Evolutionary conservation across 2,113 vertebrate species (phyloP).

Genomic region (Pachycephala philippinensis): DNA sequence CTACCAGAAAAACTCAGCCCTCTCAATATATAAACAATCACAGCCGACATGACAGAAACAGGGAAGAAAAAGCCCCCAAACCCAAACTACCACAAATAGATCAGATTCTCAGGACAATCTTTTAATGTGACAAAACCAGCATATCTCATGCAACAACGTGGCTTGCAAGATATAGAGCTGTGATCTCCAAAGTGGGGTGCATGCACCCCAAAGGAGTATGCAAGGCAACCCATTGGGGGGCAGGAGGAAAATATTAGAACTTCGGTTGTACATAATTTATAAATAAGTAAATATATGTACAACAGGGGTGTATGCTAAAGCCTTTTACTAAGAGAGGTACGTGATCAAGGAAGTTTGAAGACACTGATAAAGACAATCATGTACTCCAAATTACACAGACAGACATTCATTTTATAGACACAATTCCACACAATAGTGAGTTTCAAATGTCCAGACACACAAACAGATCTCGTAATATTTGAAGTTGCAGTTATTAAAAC

Average conservation of each 20-base stretch:
- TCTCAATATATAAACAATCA: not conserved
- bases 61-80: not conserved
- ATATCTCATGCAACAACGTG: not conserved
- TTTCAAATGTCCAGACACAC: not conserved
- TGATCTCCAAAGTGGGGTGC: not conserved
- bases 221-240: fast-evolving
- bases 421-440: not conserved
- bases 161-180: not conserved
- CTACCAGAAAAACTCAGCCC: not conserved
- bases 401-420: not conserved
- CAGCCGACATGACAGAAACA: not conserved
- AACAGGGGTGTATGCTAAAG: not conserved
- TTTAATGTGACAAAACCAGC: not conserved
- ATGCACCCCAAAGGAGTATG: not conserved
- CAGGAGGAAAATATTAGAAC: not conserved
- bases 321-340: not conserved
- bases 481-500: slow-evolving; percentile 18
- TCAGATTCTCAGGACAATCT: not conserved
- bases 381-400: not conserved
- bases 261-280: not conserved
- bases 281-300: not conserved
- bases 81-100: not conserved
- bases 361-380: not conserved
- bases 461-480: not conserved
- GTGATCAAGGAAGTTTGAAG: not conserved